Evolutionary conservation across 2,888 invertebrate genomes (phyloP).

Genomic region (Abrostola triplasia): DNA sequence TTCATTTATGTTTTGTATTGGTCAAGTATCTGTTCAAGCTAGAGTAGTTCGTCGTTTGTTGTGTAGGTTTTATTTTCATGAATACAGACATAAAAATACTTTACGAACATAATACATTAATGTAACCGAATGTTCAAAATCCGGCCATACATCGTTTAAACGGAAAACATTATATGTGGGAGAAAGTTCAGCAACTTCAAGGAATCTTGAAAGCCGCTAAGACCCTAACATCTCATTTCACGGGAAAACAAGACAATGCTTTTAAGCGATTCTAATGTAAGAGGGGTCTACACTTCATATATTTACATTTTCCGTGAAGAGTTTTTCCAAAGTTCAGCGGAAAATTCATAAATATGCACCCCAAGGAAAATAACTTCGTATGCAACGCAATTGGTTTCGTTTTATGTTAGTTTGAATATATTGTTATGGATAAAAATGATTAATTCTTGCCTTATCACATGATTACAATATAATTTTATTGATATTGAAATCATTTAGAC

Average conservation of each 20-base stretch:
- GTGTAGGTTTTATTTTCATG: not conserved
- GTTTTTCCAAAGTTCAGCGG: conserved; percentile 62
- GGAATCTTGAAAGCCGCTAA: conserved; percentile 64
- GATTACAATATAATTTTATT: too few species aligned
- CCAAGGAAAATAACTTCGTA: conserved; percentile 48
- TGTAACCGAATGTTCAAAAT: conserved; percentile 38
- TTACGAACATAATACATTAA: conserved; percentile 28
- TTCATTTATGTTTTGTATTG: too few species aligned
- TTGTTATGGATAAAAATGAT: not conserved
- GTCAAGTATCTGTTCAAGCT: too few species aligned
- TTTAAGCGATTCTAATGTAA: conserved; percentile 81
- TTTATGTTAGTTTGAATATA: conserved; percentile 7
- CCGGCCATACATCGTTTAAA: conserved; percentile 50
- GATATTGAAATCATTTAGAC: too few species aligned
- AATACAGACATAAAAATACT: conserved; percentile 18
- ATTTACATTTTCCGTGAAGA: conserved; percentile 67
- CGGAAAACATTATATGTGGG: conserved; percentile 52
- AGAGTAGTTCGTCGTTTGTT: not conserved
- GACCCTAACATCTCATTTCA: conserved; percentile 70
- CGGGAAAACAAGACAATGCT: conserved; percentile 85
- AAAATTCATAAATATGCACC: conserved; percentile 65
- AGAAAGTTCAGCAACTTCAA: conserved; percentile 66
- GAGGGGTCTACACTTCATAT: conserved; percentile 73
- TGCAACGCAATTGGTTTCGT: conserved; percentile 27
- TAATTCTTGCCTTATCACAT: too few species aligned